Conservation (phyloP, 2,797 vertebrate species). For the Bovichtus variegatus region DNA sequence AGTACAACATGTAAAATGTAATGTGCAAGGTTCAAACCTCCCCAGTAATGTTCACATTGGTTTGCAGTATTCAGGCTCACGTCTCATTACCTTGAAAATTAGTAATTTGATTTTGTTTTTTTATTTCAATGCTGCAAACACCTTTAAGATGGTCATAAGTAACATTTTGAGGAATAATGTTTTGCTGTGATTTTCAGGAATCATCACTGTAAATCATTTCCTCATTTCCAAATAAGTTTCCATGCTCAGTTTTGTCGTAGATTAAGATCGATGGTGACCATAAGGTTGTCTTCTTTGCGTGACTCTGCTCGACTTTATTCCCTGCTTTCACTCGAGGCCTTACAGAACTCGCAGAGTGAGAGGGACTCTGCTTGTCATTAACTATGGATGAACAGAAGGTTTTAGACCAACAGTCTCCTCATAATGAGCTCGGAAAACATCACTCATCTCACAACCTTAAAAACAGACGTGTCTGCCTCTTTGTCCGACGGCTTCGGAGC, state of each 20-base stretch:
- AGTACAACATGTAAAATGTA: background rate
- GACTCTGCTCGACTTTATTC: constrained; percentile 10
- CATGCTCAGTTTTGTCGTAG: background rate
- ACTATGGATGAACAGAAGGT: constrained; percentile 9
- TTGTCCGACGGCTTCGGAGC: constrained; percentile 57
- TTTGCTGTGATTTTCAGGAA: background rate
- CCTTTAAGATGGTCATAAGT: background rate
- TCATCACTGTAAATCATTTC: background rate
- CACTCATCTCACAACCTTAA: constrained; percentile 52
- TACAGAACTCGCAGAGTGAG: constrained; percentile 12
- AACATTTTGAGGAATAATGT: background rate
- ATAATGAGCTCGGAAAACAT: constrained; percentile 63
- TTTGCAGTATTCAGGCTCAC: background rate
- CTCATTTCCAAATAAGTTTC: background rate
- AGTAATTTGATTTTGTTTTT: background rate
- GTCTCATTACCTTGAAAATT: background rate
- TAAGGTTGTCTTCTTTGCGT: background rate
- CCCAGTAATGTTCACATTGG: background rate
- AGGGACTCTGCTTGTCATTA: constrained; percentile 17
- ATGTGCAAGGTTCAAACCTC: background rate
- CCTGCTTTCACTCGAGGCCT: background rate
- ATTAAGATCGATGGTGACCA: background rate
- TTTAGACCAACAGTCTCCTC: constrained; percentile 54
- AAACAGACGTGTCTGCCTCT: constrained; percentile 42
- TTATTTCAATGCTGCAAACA: background rate